phyloP scores from a whole-genome alignment of 1,140 invertebrate species.

The Heterodera carotae region DNA sequence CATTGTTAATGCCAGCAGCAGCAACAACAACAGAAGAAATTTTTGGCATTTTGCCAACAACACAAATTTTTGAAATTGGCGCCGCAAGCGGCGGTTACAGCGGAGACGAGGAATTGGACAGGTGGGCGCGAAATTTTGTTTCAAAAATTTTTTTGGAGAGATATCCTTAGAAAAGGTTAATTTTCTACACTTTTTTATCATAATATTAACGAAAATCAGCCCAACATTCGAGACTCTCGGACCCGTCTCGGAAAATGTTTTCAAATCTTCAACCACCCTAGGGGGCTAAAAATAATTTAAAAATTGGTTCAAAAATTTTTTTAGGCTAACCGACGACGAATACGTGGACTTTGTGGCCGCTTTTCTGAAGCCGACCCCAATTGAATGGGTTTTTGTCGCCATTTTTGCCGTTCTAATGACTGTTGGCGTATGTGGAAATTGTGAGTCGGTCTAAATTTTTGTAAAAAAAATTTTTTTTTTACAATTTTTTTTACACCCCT shows the following conservation, averaged over 20 bases:
- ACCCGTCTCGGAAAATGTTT: too few relatives aligned
- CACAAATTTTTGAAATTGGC: not conserved
- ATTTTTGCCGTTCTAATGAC: slow-evolving; percentile 36
- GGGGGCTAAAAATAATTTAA: too few relatives aligned
- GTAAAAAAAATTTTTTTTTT: not conserved
- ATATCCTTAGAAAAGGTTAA: too few relatives aligned
- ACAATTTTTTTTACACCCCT: not conserved
- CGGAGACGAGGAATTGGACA: slow-evolving; percentile 1
- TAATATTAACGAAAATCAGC: too few relatives aligned
- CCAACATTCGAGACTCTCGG: too few relatives aligned
- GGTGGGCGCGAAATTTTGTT: not conserved
- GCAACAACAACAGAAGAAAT: too few relatives aligned
- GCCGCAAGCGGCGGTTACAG: not conserved
- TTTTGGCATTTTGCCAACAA: not conserved
- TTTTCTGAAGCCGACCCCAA: slow-evolving; percentile 35
- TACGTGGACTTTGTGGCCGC: slow-evolving; percentile 43
- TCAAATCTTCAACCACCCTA: too few relatives aligned
- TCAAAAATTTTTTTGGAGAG: not conserved
- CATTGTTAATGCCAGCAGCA: not conserved
- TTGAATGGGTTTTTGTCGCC: slow-evolving; percentile 34
- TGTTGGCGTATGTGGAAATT: slow-evolving; percentile 37
- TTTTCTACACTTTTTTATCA: not conserved
- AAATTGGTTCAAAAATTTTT: slow-evolving; percentile 3
- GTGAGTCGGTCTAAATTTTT: slow-evolving; percentile 20
- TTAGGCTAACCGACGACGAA: slow-evolving; percentile 32